Conservation (phyloP, 64 coral and sea anemone genomes). For the Montipora capricornis region DNA sequence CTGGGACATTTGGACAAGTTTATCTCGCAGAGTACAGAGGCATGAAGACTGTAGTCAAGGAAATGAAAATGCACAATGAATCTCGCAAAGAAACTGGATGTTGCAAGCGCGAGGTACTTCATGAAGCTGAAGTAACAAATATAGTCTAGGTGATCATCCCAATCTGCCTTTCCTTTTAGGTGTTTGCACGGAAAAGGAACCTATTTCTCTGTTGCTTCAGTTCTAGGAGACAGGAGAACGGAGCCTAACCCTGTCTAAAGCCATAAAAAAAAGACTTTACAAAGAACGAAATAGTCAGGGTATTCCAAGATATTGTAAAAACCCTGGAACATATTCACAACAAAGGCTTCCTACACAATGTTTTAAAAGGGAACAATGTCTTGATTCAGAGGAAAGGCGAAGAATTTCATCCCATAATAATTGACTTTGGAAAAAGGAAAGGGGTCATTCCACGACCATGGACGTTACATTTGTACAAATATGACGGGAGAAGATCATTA, state of each 20-base stretch:
- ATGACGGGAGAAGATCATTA: too few species aligned
- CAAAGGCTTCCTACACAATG: constrained; percentile 42
- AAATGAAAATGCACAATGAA: constrained; percentile 8
- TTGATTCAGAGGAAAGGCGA: not conserved
- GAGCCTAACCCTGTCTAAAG: not conserved
- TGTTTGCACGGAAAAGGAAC: not conserved
- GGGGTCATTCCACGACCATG: too few species aligned
- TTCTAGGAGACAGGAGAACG: not conserved
- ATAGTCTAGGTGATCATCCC: not conserved
- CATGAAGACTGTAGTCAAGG: constrained; percentile 51
- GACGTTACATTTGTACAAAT: too few species aligned
- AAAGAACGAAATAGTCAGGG: not conserved
- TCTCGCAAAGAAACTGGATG: too few species aligned
- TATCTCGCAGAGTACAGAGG: constrained; percentile 9
- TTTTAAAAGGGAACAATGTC: constrained; percentile 32
- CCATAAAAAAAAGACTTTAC: not conserved
- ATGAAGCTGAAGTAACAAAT: not conserved
- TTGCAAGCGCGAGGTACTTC: too few species aligned
- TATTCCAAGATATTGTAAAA: not conserved
- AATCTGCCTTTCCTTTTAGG: not conserved
- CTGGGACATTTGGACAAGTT: not conserved
- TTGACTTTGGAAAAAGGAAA: not conserved
- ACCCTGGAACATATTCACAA: constrained; percentile 19
- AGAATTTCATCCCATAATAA: not conserved
- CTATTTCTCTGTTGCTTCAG: not conserved